Conservation (phyloP, 1,140 invertebrate species). For the Aphelinus certus region DNA sequence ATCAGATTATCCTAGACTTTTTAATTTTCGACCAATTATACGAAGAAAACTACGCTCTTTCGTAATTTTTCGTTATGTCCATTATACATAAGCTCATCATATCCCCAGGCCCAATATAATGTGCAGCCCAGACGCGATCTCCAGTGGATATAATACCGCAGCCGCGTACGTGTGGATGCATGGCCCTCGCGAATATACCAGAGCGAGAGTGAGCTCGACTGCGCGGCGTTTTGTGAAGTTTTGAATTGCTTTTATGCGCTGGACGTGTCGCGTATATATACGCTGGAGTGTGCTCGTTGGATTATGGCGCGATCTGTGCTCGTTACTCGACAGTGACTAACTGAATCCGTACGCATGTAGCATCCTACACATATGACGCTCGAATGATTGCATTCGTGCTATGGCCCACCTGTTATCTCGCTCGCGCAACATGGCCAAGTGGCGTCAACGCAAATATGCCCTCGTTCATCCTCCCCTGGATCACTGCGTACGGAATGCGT, state of each 20-base stretch:
- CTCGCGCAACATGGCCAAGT: constrained; percentile 22
- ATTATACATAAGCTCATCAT: too few species aligned
- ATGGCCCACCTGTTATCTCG: constrained; percentile 26
- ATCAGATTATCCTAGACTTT: too few species aligned
- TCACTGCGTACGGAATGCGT: constrained; percentile 14
- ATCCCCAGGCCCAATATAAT: too few species aligned
- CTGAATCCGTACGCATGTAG: neutral
- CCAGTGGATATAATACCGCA: too few species aligned
- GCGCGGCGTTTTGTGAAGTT: neutral
- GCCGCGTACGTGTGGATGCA: too few species aligned
- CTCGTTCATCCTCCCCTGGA: constrained; percentile 25
- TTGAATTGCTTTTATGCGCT: neutral
- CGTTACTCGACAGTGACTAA: constrained; percentile 23
- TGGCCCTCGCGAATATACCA: too few species aligned
- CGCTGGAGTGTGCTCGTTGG: neutral
- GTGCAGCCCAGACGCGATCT: too few species aligned
- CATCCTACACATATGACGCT: neutral
- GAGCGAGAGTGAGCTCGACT: too few species aligned
- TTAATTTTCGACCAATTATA: too few species aligned
- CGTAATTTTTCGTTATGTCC: too few species aligned
- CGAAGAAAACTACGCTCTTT: too few species aligned
- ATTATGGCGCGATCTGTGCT: constrained; percentile 1
- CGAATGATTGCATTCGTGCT: neutral
- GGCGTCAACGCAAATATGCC: neutral
- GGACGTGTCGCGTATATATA: neutral